Percentiles rank a stretch among this genome's conserved stretches.
Evolutionary conservation across 2,888 invertebrate species (phyloP).

Genomic region (Gastracanthus pulcherrimus): DNA sequence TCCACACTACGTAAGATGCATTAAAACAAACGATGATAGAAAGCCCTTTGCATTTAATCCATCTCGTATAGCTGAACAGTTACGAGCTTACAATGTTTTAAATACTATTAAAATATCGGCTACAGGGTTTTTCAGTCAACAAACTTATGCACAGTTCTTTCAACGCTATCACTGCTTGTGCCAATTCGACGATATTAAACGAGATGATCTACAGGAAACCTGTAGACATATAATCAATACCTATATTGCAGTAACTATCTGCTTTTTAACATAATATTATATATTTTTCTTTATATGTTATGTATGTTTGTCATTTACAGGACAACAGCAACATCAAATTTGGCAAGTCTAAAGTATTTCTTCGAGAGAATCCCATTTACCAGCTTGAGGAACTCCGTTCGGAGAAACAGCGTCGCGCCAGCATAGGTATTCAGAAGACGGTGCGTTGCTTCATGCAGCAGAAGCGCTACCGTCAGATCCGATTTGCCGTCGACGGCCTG

Average conservation of each 20-base stretch:
- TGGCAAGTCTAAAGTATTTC: slow-evolving; percentile 1
- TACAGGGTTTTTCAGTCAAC: slow-evolving; percentile 96
- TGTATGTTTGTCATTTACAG: background rate
- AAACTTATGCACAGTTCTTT: slow-evolving; percentile 88
- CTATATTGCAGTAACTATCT: background rate
- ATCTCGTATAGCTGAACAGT: slow-evolving; percentile 83
- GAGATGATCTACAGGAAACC: slow-evolving; percentile 86
- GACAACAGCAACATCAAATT: background rate
- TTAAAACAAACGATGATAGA: slow-evolving; percentile 90
- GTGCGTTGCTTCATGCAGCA: background rate
- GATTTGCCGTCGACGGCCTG: background rate
- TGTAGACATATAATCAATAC: slow-evolving; percentile 83
- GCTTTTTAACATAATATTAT: background rate
- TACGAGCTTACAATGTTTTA: slow-evolving; percentile 96
- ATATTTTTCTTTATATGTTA: background rate
- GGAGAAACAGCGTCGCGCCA: background rate
- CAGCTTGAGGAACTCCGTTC: background rate
- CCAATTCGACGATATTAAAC: slow-evolving; percentile 86
- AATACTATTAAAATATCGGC: slow-evolving; percentile 98
- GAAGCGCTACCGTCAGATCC: background rate
- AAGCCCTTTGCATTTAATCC: slow-evolving; percentile 84
- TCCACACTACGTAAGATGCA: slow-evolving; percentile 98
- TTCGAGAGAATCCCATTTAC: background rate
- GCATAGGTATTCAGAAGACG: slow-evolving; percentile 5
- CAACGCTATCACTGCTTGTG: slow-evolving; percentile 92